These are phyloP conservation scores for Eristalis pertinax DNA, from an alignment of 2,888 invertebrate genomes.

Conservation along the genomic window DNA sequence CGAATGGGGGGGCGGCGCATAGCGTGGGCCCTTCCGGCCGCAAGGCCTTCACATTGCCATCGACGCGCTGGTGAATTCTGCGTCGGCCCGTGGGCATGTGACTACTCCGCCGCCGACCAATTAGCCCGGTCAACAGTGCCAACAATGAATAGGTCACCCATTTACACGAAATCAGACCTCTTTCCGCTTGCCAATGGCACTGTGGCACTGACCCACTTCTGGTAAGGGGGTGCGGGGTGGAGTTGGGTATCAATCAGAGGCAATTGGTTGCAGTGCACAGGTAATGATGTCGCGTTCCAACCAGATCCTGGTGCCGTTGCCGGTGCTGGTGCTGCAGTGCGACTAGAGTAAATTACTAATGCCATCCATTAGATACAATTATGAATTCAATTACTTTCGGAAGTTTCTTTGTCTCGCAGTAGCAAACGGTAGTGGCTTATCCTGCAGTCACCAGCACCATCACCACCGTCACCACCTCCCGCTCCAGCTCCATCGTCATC, in stretches of 20 bases:
- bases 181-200: no score
- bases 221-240: background rate
- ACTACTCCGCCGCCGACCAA: background rate
- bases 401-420: constrained; percentile 21
- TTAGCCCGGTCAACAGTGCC: constrained; percentile 17
- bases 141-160: constrained; percentile 26
- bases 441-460: constrained; percentile 4
- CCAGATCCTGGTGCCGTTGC: constrained; percentile 9
- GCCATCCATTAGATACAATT: constrained; percentile 65
- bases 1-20: constrained; percentile 37
- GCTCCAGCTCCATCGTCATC: background rate
- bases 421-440: background rate
- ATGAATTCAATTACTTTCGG: constrained; percentile 70
- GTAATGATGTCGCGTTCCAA: constrained; percentile 53
- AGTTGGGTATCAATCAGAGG: constrained; percentile 59
- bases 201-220: constrained; percentile 56
- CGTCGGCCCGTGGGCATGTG: background rate
- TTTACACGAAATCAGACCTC: constrained; percentile 13
- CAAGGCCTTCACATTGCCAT: background rate
- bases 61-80: background rate
- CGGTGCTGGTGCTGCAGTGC: constrained; percentile 29
- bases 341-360: constrained; percentile 56
- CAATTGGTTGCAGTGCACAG: constrained; percentile 56
- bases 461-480: background rate
- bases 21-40: background rate